These are phyloP conservation scores for Sylvicola cinctus DNA, from an alignment of 2,888 invertebrate genomes.

Conservation along the genomic window DNA sequence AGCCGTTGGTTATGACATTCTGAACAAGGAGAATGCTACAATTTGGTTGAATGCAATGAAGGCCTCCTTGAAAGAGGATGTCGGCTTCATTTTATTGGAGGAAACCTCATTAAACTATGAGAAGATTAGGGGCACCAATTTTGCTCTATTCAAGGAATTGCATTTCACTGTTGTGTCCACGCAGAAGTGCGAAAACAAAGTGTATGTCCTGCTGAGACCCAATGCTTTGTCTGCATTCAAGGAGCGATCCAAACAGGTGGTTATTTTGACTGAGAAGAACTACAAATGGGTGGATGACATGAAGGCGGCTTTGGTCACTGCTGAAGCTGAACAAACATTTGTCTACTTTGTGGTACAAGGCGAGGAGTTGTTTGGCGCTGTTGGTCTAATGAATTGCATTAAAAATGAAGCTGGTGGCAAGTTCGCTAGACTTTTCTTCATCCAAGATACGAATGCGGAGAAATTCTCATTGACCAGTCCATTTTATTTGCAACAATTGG, in stretches of 20 bases:
- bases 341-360: conserved; percentile 49
- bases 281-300: conserved; percentile 66
- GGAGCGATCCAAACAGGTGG: conserved; percentile 27
- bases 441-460: conserved; percentile 39
- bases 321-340: conserved; percentile 35
- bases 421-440: conserved; percentile 48
- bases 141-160: conserved; percentile 17
- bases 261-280: conserved; percentile 45
- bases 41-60: conserved; percentile 33
- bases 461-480: conserved; percentile 35
- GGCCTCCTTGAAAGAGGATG: conserved; percentile 36
- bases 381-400: conserved; percentile 82
- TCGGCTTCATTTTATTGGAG: conserved; percentile 52
- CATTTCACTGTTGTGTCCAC: conserved; percentile 35
- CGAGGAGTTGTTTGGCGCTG: conserved; percentile 49
- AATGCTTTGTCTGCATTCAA: conserved; percentile 11
- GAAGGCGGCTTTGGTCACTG: conserved; percentile 49
- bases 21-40: conserved; percentile 33
- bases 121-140: conserved; percentile 20
- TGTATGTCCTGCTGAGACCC: conserved; percentile 42
- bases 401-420: conserved; percentile 70
- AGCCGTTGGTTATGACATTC: conserved; percentile 41
- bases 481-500: conserved; percentile 40
- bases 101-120: conserved; percentile 33
- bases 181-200: conserved; percentile 40